Conservation (phyloP, 2,888 invertebrate species). For the Biston stratarius region DNA sequence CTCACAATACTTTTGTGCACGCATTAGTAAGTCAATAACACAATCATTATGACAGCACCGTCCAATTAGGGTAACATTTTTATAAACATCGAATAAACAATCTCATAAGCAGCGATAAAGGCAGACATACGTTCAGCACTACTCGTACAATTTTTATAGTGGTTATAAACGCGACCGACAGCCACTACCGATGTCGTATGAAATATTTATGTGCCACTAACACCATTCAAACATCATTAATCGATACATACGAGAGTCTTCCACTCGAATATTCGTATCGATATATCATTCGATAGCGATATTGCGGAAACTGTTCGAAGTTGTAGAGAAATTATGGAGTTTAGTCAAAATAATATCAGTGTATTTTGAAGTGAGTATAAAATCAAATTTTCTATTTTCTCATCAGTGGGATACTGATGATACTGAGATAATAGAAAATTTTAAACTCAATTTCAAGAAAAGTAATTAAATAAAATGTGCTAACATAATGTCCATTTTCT, state of each 20-base stretch:
- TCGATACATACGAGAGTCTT: constrained; percentile 51
- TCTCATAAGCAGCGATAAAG: constrained; percentile 49
- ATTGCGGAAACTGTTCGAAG: constrained; percentile 23
- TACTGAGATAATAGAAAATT: too few relatives aligned
- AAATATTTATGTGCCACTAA: constrained; percentile 71
- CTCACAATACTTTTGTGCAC: background rate
- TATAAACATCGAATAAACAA: constrained; percentile 35
- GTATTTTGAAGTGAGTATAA: constrained; percentile 19
- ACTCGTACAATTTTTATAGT: constrained; percentile 67
- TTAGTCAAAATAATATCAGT: constrained; percentile 41
- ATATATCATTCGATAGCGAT: constrained; percentile 35
- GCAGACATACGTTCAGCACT: constrained; percentile 57
- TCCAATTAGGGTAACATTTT: constrained; percentile 10
- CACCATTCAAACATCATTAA: constrained; percentile 66
- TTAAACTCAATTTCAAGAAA: too few relatives aligned
- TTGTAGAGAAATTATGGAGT: constrained; percentile 16
- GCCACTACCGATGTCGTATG: constrained; percentile 72
- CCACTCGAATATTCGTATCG: constrained; percentile 43
- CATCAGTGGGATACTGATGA: too few relatives aligned
- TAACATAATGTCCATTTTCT: too few relatives aligned
- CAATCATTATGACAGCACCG: background rate
- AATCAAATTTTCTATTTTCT: background rate
- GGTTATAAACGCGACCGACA: constrained; percentile 69
- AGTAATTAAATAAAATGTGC: too few relatives aligned
- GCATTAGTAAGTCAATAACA: background rate